Conservation (phyloP, 1,140 invertebrate species). For the Drosophila orosa region DNA sequence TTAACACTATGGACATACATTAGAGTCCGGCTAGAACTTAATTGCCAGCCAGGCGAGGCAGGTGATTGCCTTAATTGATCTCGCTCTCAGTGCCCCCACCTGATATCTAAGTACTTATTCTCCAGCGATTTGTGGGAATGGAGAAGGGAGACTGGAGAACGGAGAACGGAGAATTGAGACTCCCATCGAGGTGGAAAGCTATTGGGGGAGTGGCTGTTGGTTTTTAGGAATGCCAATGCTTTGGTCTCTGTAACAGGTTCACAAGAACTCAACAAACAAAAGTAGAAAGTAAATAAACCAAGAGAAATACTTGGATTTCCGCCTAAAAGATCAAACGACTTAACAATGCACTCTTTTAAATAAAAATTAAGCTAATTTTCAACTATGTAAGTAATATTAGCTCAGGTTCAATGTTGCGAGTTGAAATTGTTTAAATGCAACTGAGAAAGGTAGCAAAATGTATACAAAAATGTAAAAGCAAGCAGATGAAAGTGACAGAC, state of each 20-base stretch:
- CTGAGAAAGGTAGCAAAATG: neutral
- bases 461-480: neutral
- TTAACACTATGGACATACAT: slow-evolving; percentile 57
- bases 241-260: slow-evolving; percentile 29
- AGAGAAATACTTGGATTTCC: neutral
- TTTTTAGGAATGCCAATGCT: slow-evolving; percentile 30
- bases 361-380: neutral
- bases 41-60: slow-evolving; percentile 37
- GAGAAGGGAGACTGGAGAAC: neutral
- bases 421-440: neutral
- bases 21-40: slow-evolving; percentile 40
- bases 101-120: slow-evolving; percentile 1
- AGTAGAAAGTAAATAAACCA: neutral
- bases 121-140: neutral
- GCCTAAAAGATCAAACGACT: neutral
- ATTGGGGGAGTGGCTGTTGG: slow-evolving; percentile 26
- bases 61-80: slow-evolving; percentile 49
- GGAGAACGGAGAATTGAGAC: neutral
- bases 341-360: neutral
- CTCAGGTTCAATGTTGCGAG: too few species aligned
- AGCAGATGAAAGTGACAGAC: slow-evolving; percentile 19
- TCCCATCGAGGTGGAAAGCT: slow-evolving; percentile 30
- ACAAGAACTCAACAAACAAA: neutral
- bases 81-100: slow-evolving; percentile 7
- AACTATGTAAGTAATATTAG: neutral